These are phyloP conservation scores for Tragelaphus oryx DNA, from an alignment of 2,797 vertebrate genomes.

Conservation along the genomic window DNA sequence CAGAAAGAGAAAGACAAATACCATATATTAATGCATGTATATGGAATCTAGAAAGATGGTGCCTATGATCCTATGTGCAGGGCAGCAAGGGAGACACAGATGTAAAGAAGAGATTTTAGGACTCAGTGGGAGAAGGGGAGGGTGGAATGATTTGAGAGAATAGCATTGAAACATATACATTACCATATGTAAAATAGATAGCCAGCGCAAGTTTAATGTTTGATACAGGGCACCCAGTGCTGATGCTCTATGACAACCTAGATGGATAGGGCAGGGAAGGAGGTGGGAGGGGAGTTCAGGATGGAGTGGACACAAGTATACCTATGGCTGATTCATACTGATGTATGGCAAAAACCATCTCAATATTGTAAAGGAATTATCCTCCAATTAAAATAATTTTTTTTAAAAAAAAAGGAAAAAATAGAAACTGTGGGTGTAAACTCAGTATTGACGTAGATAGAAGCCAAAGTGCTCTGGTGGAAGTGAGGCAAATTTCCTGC, in stretches of 20 bases:
- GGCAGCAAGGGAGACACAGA: background rate
- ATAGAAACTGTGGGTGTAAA: background rate
- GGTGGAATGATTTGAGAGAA: background rate
- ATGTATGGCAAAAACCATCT: background rate
- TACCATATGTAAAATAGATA: background rate
- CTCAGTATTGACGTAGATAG: background rate
- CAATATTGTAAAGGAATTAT: background rate
- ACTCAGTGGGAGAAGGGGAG: background rate
- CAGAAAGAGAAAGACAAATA: background rate
- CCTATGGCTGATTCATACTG: background rate
- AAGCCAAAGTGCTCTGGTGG: background rate
- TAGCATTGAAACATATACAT: background rate
- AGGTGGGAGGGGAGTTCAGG: background rate
- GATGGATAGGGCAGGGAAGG: background rate
- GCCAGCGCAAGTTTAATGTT: background rate
- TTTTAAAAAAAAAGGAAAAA: fast-evolving
- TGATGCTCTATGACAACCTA: background rate
- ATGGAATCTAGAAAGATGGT: background rate
- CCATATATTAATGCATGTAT: background rate
- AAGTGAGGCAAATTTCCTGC: background rate
- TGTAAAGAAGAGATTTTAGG: background rate
- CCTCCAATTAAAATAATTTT: background rate
- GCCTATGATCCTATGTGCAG: background rate
- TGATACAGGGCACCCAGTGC: background rate
- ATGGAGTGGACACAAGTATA: background rate